Evolutionary conservation across 1,140 invertebrate genomes (phyloP), one percentile per base, ranked within the genome.

Genomic region (Melitaea cinxia): DNA sequence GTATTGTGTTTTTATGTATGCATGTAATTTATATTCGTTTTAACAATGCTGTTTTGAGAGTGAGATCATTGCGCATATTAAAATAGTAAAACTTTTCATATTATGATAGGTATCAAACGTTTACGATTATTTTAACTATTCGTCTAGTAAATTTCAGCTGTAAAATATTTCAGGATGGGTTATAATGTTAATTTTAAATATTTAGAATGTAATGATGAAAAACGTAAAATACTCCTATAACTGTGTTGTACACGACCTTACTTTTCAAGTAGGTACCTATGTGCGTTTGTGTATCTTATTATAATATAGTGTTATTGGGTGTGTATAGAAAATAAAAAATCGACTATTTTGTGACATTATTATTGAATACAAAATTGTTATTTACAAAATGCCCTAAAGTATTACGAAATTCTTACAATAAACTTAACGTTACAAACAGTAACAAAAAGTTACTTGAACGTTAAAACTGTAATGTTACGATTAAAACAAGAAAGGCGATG

Each of bases 371-470:
- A 49, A 42, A 61, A 53, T 33, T 52, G 23, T 61, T 68, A 72
- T 72, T 68, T 72, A 72, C 70, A 72, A 72, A 68, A 68, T 72
- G 66, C 70, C 65, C 58, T 65, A 62, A 28, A 45, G 15, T 42
- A 42, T 15, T 24, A 56, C 12, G 21, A 0, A 55, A 12, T 37
- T 10, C 37, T 30, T 60, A 60, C 14, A 47, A 50, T 47, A 47
- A 21, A 23, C 6, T 4, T 17, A 17, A 42, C 14, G 15, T 15
- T 17, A 7, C 14, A 42, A 42, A 17, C 35, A 19, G 14, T 42
- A 42, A 42, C 37, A 6, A 4, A 1, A 42, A 24, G 14, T 19
- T 26, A 39, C 19, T 39, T 37, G 7, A 55, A 23, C 14, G 12
- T 24, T 12, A 55, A 33, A 35, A 54, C 12, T 33, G 12, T 55